Conservation (phyloP, 2,888 invertebrate genomes). For the Lamproptera curius region DNA sequence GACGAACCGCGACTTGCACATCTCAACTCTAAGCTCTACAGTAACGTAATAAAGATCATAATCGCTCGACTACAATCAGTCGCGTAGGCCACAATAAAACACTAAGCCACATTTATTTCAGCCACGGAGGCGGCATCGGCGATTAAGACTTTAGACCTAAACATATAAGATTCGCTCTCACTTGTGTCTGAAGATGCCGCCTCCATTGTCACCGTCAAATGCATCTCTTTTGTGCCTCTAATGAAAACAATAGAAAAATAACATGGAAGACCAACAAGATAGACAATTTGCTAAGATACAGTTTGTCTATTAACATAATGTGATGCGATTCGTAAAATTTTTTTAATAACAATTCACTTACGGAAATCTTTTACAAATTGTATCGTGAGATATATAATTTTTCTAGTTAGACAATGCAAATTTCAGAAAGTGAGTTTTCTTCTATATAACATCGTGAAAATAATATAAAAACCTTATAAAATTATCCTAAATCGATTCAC, state of each 20-base stretch:
- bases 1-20: slow-evolving; percentile 19
- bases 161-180: slow-evolving; percentile 10
- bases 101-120: slow-evolving; percentile 18
- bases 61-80: slow-evolving; percentile 20
- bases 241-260: slow-evolving; percentile 20
- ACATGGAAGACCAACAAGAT: slow-evolving; percentile 27
- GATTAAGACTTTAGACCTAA: slow-evolving; percentile 1
- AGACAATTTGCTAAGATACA: slow-evolving; percentile 17
- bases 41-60: slow-evolving; percentile 13
- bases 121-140: slow-evolving; percentile 12
- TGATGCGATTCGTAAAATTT: not conserved
- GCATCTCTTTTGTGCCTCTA: slow-evolving; percentile 21
- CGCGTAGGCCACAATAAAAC: slow-evolving; percentile 19
- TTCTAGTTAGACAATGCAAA: too few species aligned
- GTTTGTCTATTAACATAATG: slow-evolving; percentile 4
- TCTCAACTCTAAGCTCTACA: slow-evolving; percentile 20
- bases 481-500: slow-evolving; percentile 12
- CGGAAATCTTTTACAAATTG: not conserved
- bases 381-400: too few species aligned
- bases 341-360: not conserved
- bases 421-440: too few species aligned
- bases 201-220: slow-evolving; percentile 19
- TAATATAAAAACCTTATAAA: slow-evolving; percentile 5
- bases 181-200: slow-evolving; percentile 2
- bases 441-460: not conserved